Conservation (phyloP, 2,113 vertebrate genomes). For the Steatornis caripensis region DNA sequence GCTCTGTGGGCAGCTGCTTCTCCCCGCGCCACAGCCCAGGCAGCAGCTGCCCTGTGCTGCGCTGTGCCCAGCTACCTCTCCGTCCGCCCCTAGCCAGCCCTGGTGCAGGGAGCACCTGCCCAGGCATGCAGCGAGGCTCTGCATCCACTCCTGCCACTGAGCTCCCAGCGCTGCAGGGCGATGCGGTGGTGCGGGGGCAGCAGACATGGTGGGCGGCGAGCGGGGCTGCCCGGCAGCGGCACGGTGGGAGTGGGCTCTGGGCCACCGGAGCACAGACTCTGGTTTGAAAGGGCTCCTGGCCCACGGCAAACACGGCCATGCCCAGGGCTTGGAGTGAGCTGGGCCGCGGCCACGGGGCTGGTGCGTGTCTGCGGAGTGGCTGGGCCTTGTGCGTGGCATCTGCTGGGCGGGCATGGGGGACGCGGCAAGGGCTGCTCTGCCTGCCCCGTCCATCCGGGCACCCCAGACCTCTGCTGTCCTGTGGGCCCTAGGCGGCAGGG, state of each 20-base stretch:
- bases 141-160: too few species aligned
- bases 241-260: not conserved
- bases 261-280: fast-evolving
- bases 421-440: not conserved
- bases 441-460: fast-evolving
- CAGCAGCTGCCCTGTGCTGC: not conserved
- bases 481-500: not conserved
- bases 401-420: fast-evolving
- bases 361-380: fast-evolving
- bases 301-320: fast-evolving
- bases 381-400: fast-evolving
- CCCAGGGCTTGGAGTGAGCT: not conserved
- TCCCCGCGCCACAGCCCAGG: not conserved
- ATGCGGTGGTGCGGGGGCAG: not conserved
- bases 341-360: fast-evolving
- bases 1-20: not conserved
- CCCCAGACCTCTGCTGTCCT: not conserved
- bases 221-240: too few species aligned
- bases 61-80: not conserved
- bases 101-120: not conserved
- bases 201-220: fast-evolving
- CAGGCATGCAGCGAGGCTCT: fast-evolving
- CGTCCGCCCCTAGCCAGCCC: not conserved
- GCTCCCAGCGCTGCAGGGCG: not conserved
- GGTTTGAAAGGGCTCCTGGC: not conserved